Base-by-base conservation (phyloP, 2,888 invertebrate species). In the Belgica antarctica region DNA sequence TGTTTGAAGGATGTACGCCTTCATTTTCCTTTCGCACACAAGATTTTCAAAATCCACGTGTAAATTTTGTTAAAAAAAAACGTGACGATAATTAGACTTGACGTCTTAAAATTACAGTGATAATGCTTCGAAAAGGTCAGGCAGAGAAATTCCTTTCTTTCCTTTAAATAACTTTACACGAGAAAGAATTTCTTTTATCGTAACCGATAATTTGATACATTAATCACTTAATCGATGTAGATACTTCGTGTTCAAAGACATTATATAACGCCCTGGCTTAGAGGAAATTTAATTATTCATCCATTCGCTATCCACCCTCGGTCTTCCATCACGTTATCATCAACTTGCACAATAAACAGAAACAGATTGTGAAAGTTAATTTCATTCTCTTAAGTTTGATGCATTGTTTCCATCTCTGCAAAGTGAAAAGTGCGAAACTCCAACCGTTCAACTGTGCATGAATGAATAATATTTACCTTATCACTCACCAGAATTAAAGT, bases 151-250 rank as follows among this genome's bases (percentile, higher is more conserved):
- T 34, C 34, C 12, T 12, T 8, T 34, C 34, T 7, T 7, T 34
- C n/a, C n/a, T n/a, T 10, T 31, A 31, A 10, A 31, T 7, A 31
- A 31, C 4, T 31, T 31, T 31, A 10, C 4, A 31, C 31, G 31
- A 31, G 17, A n/a, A n/a, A n/a, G n/a, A n/a, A n/a, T n/a, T n/a
- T n/a, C n/a, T n/a, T 52, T 52, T 22, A 22, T 22, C 52, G 2
- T n/a, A 52, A 15, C 15, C 46, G 46, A 52, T 52, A 52, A 52
- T 52, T 52, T 52, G 52, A 52, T 52, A 17, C 52, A 52, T 52
- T 52, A 52, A 22, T 52, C 52, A 5, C 52, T 52, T 52, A 19
- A 52, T 52, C 52, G 12, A 8, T 52, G 52, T 52, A 22, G 52
- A 52, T 52, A 17, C 52, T 19, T n/a, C 7, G 52, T 17, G 52